Evolutionary conservation across 2,113 vertebrate species (phyloP).

Genomic region (Dasyornis broadbenti): DNA sequence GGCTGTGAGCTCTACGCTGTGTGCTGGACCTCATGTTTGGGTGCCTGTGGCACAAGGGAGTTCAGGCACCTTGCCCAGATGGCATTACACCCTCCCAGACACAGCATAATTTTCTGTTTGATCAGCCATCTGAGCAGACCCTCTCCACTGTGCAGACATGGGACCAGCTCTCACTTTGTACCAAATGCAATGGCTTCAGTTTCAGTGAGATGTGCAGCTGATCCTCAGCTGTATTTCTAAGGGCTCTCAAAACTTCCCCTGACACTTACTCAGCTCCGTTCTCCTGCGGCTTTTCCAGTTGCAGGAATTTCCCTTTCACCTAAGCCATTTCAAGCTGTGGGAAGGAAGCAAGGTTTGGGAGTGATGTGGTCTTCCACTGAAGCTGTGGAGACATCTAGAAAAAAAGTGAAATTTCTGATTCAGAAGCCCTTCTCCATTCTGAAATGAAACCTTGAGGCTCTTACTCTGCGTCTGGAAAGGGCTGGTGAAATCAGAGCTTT

Average conservation of each 20-base stretch:
- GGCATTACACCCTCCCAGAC: not conserved
- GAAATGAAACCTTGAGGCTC: not conserved
- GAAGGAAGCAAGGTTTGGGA: not conserved
- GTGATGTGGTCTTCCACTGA: not conserved
- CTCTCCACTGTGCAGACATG: accelerated
- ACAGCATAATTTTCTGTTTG: not conserved
- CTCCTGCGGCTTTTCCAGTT: not conserved
- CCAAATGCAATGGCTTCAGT: not conserved
- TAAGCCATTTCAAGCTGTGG: not conserved
- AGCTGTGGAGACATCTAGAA: not conserved
- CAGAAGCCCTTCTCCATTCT: not conserved
- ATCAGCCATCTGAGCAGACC: not conserved
- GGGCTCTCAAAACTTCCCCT: not conserved
- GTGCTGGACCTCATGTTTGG: not conserved
- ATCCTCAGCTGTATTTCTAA: not conserved
- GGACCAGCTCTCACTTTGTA: not conserved
- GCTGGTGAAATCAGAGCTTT: not conserved
- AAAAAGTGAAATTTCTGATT: not conserved
- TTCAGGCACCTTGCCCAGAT: not conserved
- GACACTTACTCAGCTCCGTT: not conserved
- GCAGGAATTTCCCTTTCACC: not conserved
- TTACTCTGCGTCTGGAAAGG: not conserved
- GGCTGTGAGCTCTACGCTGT: accelerated
- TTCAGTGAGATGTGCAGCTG: accelerated
- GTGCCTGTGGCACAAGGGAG: not conserved